A percentile compares a stretch with the other conserved stretches of the same genome.
These are phyloP conservation scores for Rhopalosiphum maidis DNA, from an alignment of 1,140 invertebrate species.

Conservation along the genomic window DNA sequence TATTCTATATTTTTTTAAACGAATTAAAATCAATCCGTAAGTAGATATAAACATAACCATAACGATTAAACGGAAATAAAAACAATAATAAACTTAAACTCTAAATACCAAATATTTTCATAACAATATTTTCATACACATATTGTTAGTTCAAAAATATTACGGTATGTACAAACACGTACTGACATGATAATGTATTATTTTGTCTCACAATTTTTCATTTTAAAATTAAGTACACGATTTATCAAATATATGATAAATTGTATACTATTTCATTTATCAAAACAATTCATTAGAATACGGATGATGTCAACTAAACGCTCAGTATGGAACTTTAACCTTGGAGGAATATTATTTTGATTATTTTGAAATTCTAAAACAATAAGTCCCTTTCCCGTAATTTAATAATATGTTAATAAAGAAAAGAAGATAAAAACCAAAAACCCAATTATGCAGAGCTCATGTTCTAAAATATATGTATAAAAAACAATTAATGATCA, in stretches of 20 bases:
- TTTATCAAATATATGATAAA: conserved; percentile 2
- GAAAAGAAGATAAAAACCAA: neutral
- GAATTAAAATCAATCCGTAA: neutral
- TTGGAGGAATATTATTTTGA: neutral
- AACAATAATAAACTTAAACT: conserved; percentile 1
- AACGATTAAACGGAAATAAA: neutral
- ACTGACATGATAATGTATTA: neutral
- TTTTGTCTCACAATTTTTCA: neutral
- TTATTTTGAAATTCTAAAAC: neutral
- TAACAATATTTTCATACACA: neutral
- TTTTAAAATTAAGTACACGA: neutral
- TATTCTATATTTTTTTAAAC: neutral
- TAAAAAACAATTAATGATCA: neutral
- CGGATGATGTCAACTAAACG: neutral
- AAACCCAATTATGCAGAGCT: neutral
- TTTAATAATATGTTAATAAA: neutral
- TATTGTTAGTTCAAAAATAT: neutral
- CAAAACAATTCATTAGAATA: neutral
- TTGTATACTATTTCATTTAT: neutral
- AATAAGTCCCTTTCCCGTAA: no score
- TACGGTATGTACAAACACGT: neutral
- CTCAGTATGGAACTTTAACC: neutral
- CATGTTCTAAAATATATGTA: no score
- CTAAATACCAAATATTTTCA: neutral
- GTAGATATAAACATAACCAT: neutral